Evolutionary conservation across 2,888 invertebrate genomes (phyloP).

Genomic region (Philereme transversata): DNA sequence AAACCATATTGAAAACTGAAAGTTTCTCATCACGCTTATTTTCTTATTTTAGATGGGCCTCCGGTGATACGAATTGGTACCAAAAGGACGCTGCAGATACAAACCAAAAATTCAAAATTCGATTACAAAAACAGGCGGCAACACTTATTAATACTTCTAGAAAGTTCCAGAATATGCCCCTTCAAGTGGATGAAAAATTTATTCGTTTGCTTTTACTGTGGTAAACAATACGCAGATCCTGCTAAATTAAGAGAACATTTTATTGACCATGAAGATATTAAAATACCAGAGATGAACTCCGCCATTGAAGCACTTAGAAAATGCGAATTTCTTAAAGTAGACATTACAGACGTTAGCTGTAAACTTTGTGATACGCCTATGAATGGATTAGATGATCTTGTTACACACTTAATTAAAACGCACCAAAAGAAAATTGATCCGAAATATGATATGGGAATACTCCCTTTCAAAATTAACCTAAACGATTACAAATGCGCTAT

Average conservation of each 20-base stretch:
- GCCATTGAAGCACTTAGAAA: slow-evolving; percentile 54
- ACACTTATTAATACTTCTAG: slow-evolving; percentile 58
- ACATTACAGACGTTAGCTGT: slow-evolving; percentile 64
- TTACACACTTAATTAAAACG: slow-evolving; percentile 57
- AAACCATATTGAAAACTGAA: slow-evolving; percentile 14
- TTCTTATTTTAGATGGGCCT: slow-evolving; percentile 69
- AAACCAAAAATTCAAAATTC: slow-evolving; percentile 43
- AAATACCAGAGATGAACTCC: slow-evolving; percentile 48
- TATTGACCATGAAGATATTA: slow-evolving; percentile 47
- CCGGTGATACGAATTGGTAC: slow-evolving; percentile 29
- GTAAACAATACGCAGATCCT: slow-evolving; percentile 61
- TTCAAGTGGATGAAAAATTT: slow-evolving; percentile 73
- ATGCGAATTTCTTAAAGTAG: slow-evolving; percentile 68
- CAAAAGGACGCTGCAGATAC: slow-evolving; percentile 14
- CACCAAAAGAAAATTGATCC: slow-evolving; percentile 59
- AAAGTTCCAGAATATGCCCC: slow-evolving; percentile 67
- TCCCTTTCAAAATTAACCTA: slow-evolving; percentile 64
- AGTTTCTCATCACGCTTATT: slow-evolving; percentile 53
- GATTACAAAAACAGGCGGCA: slow-evolving; percentile 58
- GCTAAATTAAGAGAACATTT: slow-evolving; percentile 57
- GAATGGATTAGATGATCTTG: slow-evolving; percentile 52
- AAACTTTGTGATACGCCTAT: slow-evolving; percentile 58
- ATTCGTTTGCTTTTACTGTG: slow-evolving; percentile 71
- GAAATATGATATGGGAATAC: slow-evolving; percentile 57
- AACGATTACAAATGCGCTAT: slow-evolving; percentile 62